Conservation (phyloP, 2,797 vertebrate genomes). For the Helarctos malayanus region DNA sequence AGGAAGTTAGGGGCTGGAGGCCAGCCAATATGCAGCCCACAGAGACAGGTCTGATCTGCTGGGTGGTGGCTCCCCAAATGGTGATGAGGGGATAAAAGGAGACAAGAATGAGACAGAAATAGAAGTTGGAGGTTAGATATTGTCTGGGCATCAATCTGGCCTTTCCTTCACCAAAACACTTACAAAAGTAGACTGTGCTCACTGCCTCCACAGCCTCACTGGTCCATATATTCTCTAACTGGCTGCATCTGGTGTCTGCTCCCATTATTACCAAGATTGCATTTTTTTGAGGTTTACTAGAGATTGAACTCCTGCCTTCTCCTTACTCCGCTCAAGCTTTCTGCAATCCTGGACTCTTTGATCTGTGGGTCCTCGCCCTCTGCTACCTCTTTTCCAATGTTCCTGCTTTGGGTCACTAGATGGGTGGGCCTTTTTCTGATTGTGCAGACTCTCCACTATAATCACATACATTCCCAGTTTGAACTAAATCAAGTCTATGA, state of each 20-base stretch:
- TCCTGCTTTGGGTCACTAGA: background rate
- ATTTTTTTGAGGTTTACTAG: background rate
- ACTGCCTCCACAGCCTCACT: background rate
- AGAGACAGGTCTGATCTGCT: slow-evolving; percentile 29
- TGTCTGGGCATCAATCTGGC: slow-evolving; percentile 30
- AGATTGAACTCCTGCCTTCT: background rate
- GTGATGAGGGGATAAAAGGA: slow-evolving; percentile 39
- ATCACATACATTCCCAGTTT: background rate
- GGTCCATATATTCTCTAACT: background rate
- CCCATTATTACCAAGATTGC: background rate
- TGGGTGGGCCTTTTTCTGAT: background rate
- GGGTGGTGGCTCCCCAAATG: slow-evolving; percentile 45
- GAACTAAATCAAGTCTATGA: slow-evolving; percentile 26
- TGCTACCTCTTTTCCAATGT: background rate
- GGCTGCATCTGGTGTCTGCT: background rate
- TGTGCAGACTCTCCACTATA: background rate
- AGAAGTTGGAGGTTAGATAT: slow-evolving; percentile 51
- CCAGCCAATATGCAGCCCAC: slow-evolving; percentile 43
- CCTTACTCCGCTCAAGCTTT: background rate
- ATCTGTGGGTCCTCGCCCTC: background rate
- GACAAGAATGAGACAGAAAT: background rate
- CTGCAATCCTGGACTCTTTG: background rate
- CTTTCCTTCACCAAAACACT: slow-evolving; percentile 14
- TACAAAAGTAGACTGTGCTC: background rate
- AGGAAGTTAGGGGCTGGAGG: slow-evolving; percentile 47